These are phyloP conservation scores for Litoditis marina DNA, from an alignment of 2,888 invertebrate species.

Conservation along the genomic window DNA sequence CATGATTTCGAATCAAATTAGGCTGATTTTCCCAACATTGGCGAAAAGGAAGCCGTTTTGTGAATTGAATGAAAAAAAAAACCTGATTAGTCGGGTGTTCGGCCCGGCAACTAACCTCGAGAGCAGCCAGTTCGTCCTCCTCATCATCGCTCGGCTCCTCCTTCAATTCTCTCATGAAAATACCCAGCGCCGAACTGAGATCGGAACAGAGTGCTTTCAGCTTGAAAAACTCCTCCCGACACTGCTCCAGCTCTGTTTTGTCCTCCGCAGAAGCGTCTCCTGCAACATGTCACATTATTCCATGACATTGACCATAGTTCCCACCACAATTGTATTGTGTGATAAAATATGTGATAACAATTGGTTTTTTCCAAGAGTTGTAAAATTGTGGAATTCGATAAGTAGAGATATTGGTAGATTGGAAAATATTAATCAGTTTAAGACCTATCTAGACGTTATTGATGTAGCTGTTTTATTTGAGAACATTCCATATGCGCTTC, in stretches of 20 bases:
- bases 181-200: conserved; percentile 34
- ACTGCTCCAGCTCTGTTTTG: conserved; percentile 71
- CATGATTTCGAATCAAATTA: too few species aligned
- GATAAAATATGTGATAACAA: too few species aligned
- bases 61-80: background rate
- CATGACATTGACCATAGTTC: background rate
- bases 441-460: too few species aligned
- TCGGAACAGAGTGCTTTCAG: conserved; percentile 36
- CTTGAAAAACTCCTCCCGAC: conserved; percentile 72
- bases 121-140: conserved; percentile 46
- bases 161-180: conserved; percentile 39
- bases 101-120: conserved; percentile 35
- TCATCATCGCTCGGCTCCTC: conserved; percentile 59
- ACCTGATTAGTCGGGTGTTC: background rate
- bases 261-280: conserved; percentile 57
- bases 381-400: too few species aligned
- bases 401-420: too few species aligned
- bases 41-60: too few species aligned
- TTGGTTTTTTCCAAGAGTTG: too few species aligned
- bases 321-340: too few species aligned
- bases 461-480: too few species aligned
- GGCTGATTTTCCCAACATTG: too few species aligned
- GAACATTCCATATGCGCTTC: too few species aligned
- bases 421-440: too few species aligned
- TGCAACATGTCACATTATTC: conserved; percentile 17